phyloP scores from a whole-genome alignment of 2,797 vertebrate genomes.

The Molothrus aeneus region DNA sequence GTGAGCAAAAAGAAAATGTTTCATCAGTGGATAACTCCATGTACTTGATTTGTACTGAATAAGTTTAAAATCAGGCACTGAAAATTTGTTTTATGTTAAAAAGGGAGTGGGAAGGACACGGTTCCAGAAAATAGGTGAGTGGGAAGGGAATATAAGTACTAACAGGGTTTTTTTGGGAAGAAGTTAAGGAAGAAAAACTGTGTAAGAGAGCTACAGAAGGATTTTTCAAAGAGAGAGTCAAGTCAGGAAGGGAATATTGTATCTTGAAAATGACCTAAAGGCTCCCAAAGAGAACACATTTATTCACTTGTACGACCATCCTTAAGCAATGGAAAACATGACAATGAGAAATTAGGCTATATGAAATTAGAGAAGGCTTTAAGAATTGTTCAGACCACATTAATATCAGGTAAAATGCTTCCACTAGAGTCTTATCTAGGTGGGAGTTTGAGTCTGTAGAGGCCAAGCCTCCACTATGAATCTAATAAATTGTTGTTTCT shows the following conservation, averaged over 20 bases:
- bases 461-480: background rate
- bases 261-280: background rate
- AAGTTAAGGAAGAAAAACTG: background rate
- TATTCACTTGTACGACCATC: background rate
- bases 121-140: background rate
- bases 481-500: background rate
- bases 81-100: background rate
- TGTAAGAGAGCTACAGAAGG: background rate
- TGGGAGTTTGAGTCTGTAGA: fast-evolving
- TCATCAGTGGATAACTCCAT: background rate
- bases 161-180: background rate
- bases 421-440: background rate
- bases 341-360: background rate
- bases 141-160: background rate
- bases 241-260: background rate
- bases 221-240: background rate
- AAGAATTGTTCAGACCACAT: background rate
- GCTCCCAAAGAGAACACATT: background rate
- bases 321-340: background rate
- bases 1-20: background rate
- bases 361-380: background rate
- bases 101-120: background rate
- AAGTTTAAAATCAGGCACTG: background rate
- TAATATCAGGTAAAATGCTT: background rate
- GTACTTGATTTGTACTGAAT: background rate